Conservation (phyloP, 2,888 invertebrate genomes). For the Drosophila nr. perissopoda region DNA sequence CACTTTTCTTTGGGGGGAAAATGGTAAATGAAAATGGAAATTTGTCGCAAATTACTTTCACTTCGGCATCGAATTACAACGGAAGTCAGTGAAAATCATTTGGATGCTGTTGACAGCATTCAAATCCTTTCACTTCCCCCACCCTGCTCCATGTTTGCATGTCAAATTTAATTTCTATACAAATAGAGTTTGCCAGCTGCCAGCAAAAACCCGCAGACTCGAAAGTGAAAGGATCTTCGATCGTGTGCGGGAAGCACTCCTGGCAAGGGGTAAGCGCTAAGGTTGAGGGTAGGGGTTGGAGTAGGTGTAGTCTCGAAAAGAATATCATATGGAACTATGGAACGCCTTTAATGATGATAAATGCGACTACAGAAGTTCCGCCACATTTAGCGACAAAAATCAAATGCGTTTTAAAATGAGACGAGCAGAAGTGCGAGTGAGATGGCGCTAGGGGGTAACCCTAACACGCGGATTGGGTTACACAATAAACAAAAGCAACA, state of each 20-base stretch:
- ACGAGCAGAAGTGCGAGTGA: not conserved
- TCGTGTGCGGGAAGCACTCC: conserved; percentile 20
- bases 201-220: conserved; percentile 63
- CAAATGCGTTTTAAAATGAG: conserved; percentile 39
- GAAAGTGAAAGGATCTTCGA: conserved; percentile 59
- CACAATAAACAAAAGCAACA: conserved; percentile 57
- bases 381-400: conserved; percentile 73
- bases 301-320: conserved; percentile 36
- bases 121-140: conserved; percentile 68
- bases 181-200: conserved; percentile 60
- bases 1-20: conserved; percentile 44
- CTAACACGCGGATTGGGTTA: conserved; percentile 72
- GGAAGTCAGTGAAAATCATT: conserved; percentile 33
- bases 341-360: conserved; percentile 80
- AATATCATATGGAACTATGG: conserved; percentile 24
- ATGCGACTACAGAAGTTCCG: conserved; percentile 74
- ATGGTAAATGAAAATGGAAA: conserved; percentile 53
- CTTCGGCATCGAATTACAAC: conserved; percentile 61
- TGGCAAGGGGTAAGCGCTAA: not conserved
- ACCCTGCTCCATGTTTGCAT: conserved; percentile 68
- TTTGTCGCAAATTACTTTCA: conserved; percentile 81
- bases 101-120: conserved; percentile 46
- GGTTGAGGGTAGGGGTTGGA: not conserved
- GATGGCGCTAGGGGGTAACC: conserved; percentile 44
- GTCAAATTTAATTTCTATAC: conserved; percentile 80